These are phyloP conservation scores for Numida meleagris DNA, from an alignment of 2,113 vertebrate genomes.

Conservation along the genomic window DNA sequence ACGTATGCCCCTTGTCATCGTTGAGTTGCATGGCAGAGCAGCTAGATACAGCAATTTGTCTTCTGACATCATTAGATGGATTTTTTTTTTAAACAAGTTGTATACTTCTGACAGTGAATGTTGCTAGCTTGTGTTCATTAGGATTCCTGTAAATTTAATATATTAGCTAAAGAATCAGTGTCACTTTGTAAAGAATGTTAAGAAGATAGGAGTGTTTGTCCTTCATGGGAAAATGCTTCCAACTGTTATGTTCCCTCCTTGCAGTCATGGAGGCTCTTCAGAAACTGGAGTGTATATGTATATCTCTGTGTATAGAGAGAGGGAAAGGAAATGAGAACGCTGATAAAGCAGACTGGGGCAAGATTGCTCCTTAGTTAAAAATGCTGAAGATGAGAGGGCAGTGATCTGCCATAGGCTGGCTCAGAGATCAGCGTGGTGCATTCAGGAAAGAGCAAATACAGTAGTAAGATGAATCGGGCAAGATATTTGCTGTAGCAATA, in stretches of 20 bases:
- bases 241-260: background rate
- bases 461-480: background rate
- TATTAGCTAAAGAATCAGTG: background rate
- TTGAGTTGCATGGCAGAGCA: background rate
- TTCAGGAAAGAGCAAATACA: background rate
- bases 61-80: background rate
- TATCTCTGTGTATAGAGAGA: background rate
- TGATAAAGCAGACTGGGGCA: constrained; percentile 8
- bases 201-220: background rate
- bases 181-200: background rate
- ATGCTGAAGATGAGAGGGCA: background rate
- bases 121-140: background rate
- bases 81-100: background rate
- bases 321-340: background rate
- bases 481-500: background rate
- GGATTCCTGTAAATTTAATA: background rate
- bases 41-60: background rate
- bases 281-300: background rate
- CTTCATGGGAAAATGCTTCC: background rate
- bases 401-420: background rate
- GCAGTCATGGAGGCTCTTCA: background rate
- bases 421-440: background rate
- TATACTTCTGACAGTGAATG: background rate
- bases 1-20: background rate
- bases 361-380: constrained; percentile 18